Base-by-base conservation (phyloP, 2,888 invertebrate genomes). In the Halictus ligatus region DNA sequence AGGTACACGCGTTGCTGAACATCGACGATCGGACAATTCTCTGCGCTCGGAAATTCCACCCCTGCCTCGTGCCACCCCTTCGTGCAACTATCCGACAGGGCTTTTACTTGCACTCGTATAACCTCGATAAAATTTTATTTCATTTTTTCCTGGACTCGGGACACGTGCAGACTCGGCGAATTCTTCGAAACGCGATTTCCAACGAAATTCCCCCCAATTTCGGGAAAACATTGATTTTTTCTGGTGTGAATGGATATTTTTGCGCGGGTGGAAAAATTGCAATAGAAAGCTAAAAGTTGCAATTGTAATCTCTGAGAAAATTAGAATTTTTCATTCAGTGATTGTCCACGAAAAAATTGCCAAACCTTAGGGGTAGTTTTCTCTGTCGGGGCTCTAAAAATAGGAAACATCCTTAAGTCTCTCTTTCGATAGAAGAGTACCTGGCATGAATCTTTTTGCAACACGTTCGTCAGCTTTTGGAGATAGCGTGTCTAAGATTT, bases 1-100 rank as follows among this genome's bases (percentile, higher is more conserved):
- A 43, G 50, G 40, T 74, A 60, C 72, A n/a, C 35, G 67, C 35
- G 29, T 54, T 54, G 54, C 64, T 60, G 29, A 50, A 77, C 77
- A 48, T 67, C 48, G 35, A 29, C 64, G 64, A 35, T 64, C 64
- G 15, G 25, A 15, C 64, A 64, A 29, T 64, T 64, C 64, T 29
- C 64, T 25, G 64, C 29, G 64, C 64, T 64, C 54, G 54, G 54
- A 29, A 64, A 64, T 29, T 64, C 29, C 25, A 64, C 5, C 64
- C 54, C 54, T 25, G 35, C 54, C 54, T 54, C 54, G 10, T 29
- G 25, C 25, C 29, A 15, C 15, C 29, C 64, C 25, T 15, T 13
- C 64, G 15, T 15, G 21, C 54, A n/a, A 54, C n/a, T n/a, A 54
- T 54, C 21, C 15, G 29, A 7, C 15, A 29, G 64, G 29, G 29